A percentile compares a stretch with the other conserved stretches of the same genome.
Evolutionary conservation across 2,113 vertebrate genomes (phyloP).

Genomic region (Sorex araneus): DNA sequence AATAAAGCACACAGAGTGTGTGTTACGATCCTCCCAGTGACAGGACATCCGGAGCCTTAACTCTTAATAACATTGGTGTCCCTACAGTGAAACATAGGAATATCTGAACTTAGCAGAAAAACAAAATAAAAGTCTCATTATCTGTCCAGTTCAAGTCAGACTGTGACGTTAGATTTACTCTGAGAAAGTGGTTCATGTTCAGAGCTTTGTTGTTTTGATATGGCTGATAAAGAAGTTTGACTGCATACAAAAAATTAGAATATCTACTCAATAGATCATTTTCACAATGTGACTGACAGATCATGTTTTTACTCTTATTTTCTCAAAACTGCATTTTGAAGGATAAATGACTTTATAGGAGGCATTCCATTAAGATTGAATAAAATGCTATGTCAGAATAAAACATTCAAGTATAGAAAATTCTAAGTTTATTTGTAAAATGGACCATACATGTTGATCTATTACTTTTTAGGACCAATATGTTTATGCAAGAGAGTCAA

Average conservation of each 20-base stretch:
- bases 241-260: not conserved
- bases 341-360: not conserved
- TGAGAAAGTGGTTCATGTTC: not conserved
- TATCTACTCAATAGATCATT: not conserved
- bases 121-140: not conserved
- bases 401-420: not conserved
- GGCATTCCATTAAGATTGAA: conserved; percentile 1
- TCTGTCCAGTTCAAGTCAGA: not conserved
- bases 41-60: not conserved
- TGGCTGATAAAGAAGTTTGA: not conserved
- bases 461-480: not conserved
- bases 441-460: not conserved
- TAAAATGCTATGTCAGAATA: not conserved
- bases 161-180: not conserved
- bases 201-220: not conserved
- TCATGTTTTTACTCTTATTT: not conserved
- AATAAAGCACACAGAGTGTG: not conserved
- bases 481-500: not conserved
- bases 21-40: not conserved
- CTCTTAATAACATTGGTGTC: not conserved
- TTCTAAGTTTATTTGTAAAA: not conserved
- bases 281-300: not conserved
- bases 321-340: not conserved
- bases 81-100: not conserved
- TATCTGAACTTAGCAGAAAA: conserved; percentile 50